Conservation (phyloP, 1,140 invertebrate species). For the Battus philenor region DNA sequence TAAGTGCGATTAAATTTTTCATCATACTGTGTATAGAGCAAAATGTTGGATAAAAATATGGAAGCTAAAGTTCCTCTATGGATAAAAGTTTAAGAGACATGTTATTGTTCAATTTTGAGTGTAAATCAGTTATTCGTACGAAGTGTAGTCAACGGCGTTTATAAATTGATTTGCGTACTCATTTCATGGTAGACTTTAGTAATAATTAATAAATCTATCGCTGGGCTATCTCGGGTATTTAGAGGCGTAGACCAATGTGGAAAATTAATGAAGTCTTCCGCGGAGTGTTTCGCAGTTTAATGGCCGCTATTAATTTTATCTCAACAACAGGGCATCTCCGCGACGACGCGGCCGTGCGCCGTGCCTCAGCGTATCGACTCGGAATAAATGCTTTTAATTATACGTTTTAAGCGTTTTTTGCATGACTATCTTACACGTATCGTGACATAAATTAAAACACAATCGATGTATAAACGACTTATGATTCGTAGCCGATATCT, state of each 20-base stretch:
- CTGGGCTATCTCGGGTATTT: conserved; percentile 41
- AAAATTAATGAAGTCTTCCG: conserved; percentile 72
- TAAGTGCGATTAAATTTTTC: no score
- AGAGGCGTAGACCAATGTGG: conserved; percentile 51
- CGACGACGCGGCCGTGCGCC: conserved; percentile 28
- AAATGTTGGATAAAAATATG: no score
- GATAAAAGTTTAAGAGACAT: no score
- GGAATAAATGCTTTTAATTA: conserved; percentile 36
- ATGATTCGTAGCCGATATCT: no score
- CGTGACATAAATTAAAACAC: conserved; percentile 21
- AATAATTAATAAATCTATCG: conserved; percentile 67
- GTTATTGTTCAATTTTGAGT: no score
- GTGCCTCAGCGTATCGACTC: conserved; percentile 31
- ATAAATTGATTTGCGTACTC: background rate
- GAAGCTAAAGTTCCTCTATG: no score
- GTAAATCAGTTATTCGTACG: no score
- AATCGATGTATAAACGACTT: no score
- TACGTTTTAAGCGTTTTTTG: background rate
- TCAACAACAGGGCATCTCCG: conserved; percentile 51
- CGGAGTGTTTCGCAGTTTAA: conserved; percentile 65
- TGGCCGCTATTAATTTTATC: conserved; percentile 69
- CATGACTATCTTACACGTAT: background rate
- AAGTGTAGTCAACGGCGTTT: no score
- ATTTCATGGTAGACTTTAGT: conserved; percentile 6
- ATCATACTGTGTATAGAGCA: no score